phyloP scores from a whole-genome alignment of 2,888 invertebrate genomes.

The Lypha dubia region DNA sequence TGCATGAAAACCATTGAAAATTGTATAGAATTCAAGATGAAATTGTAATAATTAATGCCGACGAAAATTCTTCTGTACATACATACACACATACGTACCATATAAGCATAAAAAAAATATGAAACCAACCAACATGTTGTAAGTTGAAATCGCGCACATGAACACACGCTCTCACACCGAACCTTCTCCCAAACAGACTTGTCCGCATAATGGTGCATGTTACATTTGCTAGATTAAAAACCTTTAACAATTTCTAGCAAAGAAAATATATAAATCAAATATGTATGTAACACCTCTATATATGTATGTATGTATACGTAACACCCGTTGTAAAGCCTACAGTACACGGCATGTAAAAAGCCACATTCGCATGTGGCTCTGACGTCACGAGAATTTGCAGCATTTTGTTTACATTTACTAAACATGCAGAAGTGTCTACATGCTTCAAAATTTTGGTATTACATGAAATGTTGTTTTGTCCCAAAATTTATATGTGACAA shows the following conservation, averaged over 20 bases:
- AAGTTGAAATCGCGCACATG: slow-evolving; percentile 36
- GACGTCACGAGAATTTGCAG: too few species aligned
- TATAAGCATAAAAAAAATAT: not conserved
- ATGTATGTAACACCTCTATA: not conserved
- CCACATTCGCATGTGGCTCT: too few species aligned
- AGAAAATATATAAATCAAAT: slow-evolving; percentile 65
- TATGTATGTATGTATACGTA: not conserved
- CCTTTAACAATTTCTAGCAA: slow-evolving; percentile 53
- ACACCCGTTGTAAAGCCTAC: too few species aligned
- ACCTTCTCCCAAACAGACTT: slow-evolving; percentile 26
- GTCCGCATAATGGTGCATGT: not conserved
- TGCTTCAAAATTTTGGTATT: too few species aligned
- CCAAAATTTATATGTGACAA: too few species aligned
- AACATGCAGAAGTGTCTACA: too few species aligned
- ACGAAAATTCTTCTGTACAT: too few species aligned
- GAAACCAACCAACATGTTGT: slow-evolving; percentile 8
- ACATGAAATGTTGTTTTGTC: too few species aligned
- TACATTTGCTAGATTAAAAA: slow-evolving; percentile 71
- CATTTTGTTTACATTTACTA: too few species aligned
- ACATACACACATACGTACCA: too few species aligned
- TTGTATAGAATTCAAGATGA: slow-evolving; percentile 73
- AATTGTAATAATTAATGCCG: slow-evolving; percentile 75
- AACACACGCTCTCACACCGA: slow-evolving; percentile 15
- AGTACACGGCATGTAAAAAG: too few species aligned
- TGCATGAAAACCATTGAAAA: slow-evolving; percentile 71